Percentiles rank a stretch among this genome's conserved stretches.
Conservation (phyloP, 1,140 invertebrate species). For the Leucophenga varia region DNA sequence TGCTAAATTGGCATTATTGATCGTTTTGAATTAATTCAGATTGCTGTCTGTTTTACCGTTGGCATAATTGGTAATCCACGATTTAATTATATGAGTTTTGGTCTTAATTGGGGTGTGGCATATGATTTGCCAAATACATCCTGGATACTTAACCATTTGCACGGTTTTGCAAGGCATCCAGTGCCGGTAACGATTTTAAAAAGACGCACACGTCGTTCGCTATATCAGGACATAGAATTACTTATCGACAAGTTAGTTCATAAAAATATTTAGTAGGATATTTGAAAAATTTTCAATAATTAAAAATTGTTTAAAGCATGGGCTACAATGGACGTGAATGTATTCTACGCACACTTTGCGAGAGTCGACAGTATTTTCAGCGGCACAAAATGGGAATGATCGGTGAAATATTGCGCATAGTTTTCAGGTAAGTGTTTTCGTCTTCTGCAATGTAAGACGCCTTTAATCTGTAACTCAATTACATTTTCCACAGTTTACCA, state of each 20-base stretch:
- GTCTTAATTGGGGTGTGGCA: slow-evolving; percentile 71
- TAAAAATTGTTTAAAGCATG: slow-evolving; percentile 36
- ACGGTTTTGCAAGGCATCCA: slow-evolving; percentile 48
- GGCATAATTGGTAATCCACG: slow-evolving; percentile 52
- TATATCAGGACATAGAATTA: slow-evolving; percentile 63
- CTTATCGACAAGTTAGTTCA: slow-evolving; percentile 60
- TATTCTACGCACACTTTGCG: slow-evolving; percentile 71
- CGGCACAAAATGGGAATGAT: slow-evolving; percentile 60
- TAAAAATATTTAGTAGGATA: too few relatives aligned
- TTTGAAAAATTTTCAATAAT: too few relatives aligned
- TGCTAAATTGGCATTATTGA: slow-evolving; percentile 7
- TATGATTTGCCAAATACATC: slow-evolving; percentile 73
- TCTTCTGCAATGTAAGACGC: too few relatives aligned
- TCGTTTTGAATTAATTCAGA: slow-evolving; percentile 28
- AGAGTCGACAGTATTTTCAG: slow-evolving; percentile 66
- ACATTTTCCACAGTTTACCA: slow-evolving; percentile 63
- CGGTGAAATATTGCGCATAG: slow-evolving; percentile 41
- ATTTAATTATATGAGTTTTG: slow-evolving; percentile 44
- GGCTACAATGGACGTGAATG: slow-evolving; percentile 66
- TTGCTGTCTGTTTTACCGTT: slow-evolving; percentile 49
- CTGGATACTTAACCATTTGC: slow-evolving; percentile 60
- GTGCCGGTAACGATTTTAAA: slow-evolving; percentile 59
- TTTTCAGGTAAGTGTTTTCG: slow-evolving; percentile 49
- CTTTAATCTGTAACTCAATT: too few relatives aligned
- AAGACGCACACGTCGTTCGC: slow-evolving; percentile 60